Percentiles rank a stretch among this genome's conserved stretches.
Evolutionary conservation across 2,113 vertebrate genomes (phyloP).

Genomic region (Sporophila hypoxantha): DNA sequence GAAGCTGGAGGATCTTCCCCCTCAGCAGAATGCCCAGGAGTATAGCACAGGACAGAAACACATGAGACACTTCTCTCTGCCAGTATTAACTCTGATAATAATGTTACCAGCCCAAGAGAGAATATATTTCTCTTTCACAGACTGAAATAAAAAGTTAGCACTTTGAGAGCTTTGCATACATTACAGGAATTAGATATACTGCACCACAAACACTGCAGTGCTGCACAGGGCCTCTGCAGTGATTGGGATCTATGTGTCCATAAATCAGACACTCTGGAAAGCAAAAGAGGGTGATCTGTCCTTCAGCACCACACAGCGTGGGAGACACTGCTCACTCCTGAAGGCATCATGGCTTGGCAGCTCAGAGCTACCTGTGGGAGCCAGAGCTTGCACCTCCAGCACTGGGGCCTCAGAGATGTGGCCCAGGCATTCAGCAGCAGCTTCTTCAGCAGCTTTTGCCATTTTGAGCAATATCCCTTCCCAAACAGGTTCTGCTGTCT

Average conservation of each 20-base stretch:
- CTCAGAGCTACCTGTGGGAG: background rate
- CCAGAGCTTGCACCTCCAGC: background rate
- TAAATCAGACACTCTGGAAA: background rate
- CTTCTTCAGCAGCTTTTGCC: background rate
- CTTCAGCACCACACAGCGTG: fast-evolving
- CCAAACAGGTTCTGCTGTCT: background rate
- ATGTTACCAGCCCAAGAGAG: background rate
- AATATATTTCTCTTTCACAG: background rate
- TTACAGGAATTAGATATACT: background rate
- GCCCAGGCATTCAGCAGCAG: background rate
- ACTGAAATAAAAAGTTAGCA: constrained; percentile 7
- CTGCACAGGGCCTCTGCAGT: background rate
- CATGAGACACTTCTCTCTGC: background rate
- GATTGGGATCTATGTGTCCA: background rate
- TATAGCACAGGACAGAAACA: background rate
- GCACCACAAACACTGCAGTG: background rate
- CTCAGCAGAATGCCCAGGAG: background rate
- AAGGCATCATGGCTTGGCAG: fast-evolving
- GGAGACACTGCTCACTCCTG: background rate
- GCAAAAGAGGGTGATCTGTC: background rate
- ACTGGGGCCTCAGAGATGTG: background rate
- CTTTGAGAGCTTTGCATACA: constrained; percentile 27
- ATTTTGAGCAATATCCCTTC: background rate
- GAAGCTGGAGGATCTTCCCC: background rate
- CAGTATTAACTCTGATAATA: background rate